Evolutionary conservation across 2,888 invertebrate genomes (phyloP).

Genomic region (Stenodera caucasica): DNA sequence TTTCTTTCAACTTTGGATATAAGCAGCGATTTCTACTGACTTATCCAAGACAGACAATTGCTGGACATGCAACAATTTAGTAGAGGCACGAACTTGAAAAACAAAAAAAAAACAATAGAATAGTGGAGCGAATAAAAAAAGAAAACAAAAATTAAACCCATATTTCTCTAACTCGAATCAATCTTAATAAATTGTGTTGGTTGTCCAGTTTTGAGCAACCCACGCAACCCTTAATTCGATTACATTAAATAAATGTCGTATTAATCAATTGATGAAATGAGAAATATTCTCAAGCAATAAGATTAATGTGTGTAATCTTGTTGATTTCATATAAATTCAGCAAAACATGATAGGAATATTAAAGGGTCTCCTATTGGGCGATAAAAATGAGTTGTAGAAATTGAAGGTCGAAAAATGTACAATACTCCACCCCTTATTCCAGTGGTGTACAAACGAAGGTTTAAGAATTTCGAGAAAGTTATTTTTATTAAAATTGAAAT

Average conservation of each 20-base stretch:
- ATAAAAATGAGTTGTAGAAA: too few relatives aligned
- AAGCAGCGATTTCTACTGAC: slow-evolving; percentile 29
- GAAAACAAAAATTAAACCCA: background rate
- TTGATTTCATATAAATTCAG: too few relatives aligned
- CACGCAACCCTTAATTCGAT: slow-evolving; percentile 4
- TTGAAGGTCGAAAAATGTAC: too few relatives aligned
- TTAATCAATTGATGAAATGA: background rate
- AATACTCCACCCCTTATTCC: too few relatives aligned
- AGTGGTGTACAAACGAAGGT: too few relatives aligned
- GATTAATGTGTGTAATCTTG: too few relatives aligned
- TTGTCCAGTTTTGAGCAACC: background rate
- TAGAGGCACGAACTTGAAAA: background rate
- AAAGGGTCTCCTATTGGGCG: too few relatives aligned
- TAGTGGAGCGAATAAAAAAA: too few relatives aligned
- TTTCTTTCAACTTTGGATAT: slow-evolving; percentile 20
- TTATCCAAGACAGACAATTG: slow-evolving; percentile 37
- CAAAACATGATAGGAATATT: too few relatives aligned
- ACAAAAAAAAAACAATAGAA: background rate
- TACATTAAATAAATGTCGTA: background rate
- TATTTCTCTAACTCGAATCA: background rate
- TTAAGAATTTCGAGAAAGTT: too few relatives aligned
- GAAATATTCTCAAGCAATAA: slow-evolving; percentile 1
- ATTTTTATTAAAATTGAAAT: too few relatives aligned
- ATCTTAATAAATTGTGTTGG: background rate
- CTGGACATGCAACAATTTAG: slow-evolving; percentile 30